Evolutionary conservation across 1,140 invertebrate species (phyloP).

Genomic region (Caenorhabditis inopinata): DNA sequence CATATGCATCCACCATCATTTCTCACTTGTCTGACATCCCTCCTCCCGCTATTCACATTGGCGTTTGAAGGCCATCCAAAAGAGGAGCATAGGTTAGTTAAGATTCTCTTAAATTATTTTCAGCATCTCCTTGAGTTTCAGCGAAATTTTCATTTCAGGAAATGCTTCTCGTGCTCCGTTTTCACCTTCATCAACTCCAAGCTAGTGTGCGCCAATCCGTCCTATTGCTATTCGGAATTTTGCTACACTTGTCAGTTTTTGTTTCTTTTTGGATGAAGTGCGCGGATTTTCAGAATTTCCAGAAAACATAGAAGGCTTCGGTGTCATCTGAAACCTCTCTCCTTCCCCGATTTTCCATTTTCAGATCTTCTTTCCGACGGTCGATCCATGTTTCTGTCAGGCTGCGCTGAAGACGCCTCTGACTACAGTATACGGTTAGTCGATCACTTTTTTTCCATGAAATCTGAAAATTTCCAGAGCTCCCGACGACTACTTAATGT

Average conservation of each 20-base stretch:
- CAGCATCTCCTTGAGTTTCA: no score
- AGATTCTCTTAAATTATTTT: no score
- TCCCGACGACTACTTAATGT: conserved; percentile 7
- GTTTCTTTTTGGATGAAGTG: no score
- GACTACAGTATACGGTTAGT: conserved; percentile 9
- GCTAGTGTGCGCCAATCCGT: not conserved
- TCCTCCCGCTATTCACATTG: not conserved
- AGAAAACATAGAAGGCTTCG: no score
- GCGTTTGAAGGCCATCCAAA: not conserved
- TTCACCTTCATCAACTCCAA: conserved; percentile 27
- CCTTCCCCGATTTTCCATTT: no score
- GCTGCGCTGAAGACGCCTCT: not conserved
- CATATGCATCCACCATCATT: not conserved
- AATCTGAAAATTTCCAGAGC: not conserved
- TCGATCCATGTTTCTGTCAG: not conserved
- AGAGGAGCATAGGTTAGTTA: not conserved
- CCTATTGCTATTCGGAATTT: not conserved
- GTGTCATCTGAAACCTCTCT: no score
- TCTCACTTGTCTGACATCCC: not conserved
- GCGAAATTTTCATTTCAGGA: not conserved
- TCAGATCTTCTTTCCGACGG: conserved; percentile 15
- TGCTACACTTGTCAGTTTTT: conserved; percentile 17
- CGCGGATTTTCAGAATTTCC: no score
- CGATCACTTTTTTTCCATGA: no score
- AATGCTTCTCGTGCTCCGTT: conserved; percentile 18